phyloP scores from a whole-genome alignment of 2,113 vertebrate genomes.

The Macrotis lagotis region DNA sequence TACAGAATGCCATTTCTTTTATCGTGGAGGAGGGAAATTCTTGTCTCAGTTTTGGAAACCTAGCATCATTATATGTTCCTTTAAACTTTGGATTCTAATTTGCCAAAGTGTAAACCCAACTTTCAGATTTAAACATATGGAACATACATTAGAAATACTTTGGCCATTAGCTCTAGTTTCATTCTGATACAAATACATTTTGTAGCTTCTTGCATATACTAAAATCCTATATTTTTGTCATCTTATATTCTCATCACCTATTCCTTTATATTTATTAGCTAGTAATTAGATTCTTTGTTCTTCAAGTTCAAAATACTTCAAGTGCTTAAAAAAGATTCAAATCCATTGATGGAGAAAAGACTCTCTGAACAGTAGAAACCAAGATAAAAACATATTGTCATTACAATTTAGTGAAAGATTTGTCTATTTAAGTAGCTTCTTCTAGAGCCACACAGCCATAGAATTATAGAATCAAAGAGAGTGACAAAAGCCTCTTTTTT shows the following conservation, averaged over 20 bases:
- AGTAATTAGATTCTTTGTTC: neutral
- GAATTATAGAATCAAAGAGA: no score
- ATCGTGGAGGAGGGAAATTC: neutral
- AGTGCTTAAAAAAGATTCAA: neutral
- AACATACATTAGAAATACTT: neutral
- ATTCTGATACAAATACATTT: conserved; percentile 33
- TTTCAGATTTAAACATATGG: conserved; percentile 28
- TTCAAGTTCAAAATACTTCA: neutral
- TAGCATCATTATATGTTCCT: conserved; percentile 31
- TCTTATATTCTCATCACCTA: neutral
- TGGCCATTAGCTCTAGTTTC: conserved; percentile 13
- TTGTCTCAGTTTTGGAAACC: neutral
- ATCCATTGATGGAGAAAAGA: neutral
- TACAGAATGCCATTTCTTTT: neutral
- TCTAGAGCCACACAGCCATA: neutral
- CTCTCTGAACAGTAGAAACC: neutral
- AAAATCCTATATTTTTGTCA: conserved; percentile 10
- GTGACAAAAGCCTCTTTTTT: no score
- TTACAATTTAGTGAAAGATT: neutral
- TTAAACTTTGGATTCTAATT: conserved; percentile 20
- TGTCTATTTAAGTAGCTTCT: neutral
- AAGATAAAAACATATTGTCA: neutral
- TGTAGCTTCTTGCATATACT: conserved; percentile 16
- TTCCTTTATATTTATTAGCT: conserved; percentile 8
- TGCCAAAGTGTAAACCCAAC: neutral